Conservation (phyloP, 2,113 vertebrate genomes). For the Oxyruncus cristatus region DNA sequence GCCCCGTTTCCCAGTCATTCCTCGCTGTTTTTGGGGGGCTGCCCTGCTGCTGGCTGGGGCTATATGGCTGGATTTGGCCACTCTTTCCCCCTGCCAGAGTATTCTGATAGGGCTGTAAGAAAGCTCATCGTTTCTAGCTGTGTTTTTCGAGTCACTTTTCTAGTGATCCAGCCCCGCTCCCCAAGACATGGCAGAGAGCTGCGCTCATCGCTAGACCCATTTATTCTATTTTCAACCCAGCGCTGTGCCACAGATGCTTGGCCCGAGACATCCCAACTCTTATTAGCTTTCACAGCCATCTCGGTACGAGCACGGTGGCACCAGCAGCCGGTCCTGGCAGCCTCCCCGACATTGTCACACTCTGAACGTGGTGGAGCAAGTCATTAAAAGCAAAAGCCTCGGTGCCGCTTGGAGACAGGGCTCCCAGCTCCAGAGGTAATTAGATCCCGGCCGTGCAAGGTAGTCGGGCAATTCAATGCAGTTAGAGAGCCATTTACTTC, state of each 20-base stretch:
- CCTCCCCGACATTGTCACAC: slow-evolving; percentile 7
- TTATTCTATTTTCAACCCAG: neutral
- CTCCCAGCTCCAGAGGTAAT: slow-evolving; percentile 51
- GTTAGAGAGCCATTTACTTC: slow-evolving; percentile 27
- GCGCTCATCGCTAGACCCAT: neutral
- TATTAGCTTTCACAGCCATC: neutral
- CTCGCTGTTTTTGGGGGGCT: neutral
- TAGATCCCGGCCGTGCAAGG: slow-evolving; percentile 36
- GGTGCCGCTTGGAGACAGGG: neutral
- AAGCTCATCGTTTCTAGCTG: neutral
- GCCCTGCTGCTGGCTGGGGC: neutral
- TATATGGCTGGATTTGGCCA: neutral
- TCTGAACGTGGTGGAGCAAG: neutral
- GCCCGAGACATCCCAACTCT: neutral
- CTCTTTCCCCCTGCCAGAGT: neutral
- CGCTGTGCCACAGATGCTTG: neutral
- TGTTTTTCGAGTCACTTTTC: neutral
- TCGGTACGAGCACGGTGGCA: neutral
- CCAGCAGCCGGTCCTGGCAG: slow-evolving; percentile 6
- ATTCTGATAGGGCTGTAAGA: neutral
- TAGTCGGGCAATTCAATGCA: slow-evolving; percentile 46
- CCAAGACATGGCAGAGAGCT: neutral
- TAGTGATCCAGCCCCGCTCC: neutral
- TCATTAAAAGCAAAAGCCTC: slow-evolving; percentile 51
- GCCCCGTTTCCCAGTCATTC: accelerated